Percentiles rank a stretch among this genome's conserved stretches.
Conservation (phyloP, 2,113 vertebrate genomes). For the Bubo blakistoni region DNA sequence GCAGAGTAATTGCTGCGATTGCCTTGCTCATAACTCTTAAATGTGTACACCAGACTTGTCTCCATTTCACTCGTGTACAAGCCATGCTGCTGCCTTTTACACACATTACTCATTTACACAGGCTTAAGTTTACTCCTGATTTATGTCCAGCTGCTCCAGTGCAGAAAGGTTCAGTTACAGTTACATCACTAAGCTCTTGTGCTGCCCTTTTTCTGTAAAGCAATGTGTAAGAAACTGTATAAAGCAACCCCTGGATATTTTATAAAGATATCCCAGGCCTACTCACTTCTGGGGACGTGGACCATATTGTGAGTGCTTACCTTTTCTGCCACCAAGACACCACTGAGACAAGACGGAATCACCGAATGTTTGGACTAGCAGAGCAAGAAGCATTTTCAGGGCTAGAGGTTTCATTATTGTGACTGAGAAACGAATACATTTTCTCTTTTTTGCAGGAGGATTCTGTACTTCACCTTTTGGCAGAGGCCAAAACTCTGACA, state of each 20-base stretch:
- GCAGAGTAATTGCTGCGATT: neutral
- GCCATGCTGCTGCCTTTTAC: neutral
- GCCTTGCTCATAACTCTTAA: neutral
- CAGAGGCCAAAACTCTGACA: neutral
- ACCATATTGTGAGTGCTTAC: accelerated
- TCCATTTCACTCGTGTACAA: accelerated
- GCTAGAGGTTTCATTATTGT: neutral
- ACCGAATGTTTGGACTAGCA: neutral
- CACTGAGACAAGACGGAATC: neutral
- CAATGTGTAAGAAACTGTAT: neutral
- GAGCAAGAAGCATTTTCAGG: neutral
- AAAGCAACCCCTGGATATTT: neutral
- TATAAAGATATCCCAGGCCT: too few species aligned
- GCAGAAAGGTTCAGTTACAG: neutral
- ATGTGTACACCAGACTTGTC: neutral
- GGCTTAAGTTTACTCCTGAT: neutral
- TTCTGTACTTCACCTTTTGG: neutral
- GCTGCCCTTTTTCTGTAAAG: neutral
- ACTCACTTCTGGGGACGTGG: neutral
- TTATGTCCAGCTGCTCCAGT: neutral
- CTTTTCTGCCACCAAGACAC: neutral
- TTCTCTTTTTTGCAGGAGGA: neutral
- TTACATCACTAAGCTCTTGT: neutral
- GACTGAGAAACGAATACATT: neutral
- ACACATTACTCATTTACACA: accelerated